Base-by-base conservation (phyloP, 2,888 invertebrate genomes). In the Bombylius discolor region DNA sequence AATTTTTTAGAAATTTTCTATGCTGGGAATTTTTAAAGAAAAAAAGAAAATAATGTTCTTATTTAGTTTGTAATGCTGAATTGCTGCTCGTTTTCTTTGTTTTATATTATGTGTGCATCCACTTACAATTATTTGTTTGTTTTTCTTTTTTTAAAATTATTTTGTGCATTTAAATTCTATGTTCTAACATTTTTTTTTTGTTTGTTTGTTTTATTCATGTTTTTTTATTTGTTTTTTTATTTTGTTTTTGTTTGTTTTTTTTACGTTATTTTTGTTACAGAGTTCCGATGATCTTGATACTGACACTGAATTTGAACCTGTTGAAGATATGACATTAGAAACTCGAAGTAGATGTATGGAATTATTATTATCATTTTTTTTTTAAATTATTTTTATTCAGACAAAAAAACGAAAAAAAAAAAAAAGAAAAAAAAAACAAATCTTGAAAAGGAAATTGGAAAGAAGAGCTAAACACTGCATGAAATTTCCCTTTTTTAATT, bases 291-390 rank as follows among this genome's bases (percentile, higher is more conserved):
- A 83, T 61, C 72, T 83, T 63, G 82, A 83, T 70, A 83, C 83
- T 3, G 82, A 83, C 66, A 83, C 82, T 9, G 83, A 83, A 71
- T 83, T 83, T 72, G 82, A 83, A 67, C 81, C 82, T 5, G 82
- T 81, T 56, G 82, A 82, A 64, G 82, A 83, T 64, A 79, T 81
- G 79, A 82, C 82, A 58, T 77, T 82, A 77, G 82, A 83, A 70
- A 82, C 82, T 5, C 76, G 82, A 66, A 81, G 81, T 68, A 76
- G 82, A 76, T 82, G 82, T 82, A 74, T 79, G 79, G 76, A 23
- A 23, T 23, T 23, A 42, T 42, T 42, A 36, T 23, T 23, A 23
- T 23, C 5, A 23, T 48, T 59, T 33, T 58, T 44, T 44, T 44
- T 9, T 44, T 44, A 13, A 5, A 12, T 44, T 12, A 23, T 23